Percentiles rank a stretch among this genome's conserved stretches.
Evolutionary conservation across 2,888 invertebrate species (phyloP).

Genomic region (Meteorus cinctellus): DNA sequence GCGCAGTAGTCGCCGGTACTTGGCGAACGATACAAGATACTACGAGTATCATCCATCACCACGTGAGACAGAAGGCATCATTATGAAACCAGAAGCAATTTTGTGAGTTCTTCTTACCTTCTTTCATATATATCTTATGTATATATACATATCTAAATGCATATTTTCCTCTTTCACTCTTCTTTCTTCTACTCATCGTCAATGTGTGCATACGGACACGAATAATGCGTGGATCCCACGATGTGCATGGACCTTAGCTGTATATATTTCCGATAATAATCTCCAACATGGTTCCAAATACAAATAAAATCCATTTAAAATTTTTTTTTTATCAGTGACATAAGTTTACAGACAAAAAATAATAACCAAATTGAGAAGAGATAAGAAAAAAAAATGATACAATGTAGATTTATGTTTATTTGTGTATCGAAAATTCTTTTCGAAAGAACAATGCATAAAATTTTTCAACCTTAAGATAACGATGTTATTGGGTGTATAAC

Average conservation of each 20-base stretch:
- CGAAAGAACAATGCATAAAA: background rate
- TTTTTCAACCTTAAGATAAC: background rate
- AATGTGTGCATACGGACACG: background rate
- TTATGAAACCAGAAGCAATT: slow-evolving; percentile 54
- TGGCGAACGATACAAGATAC: slow-evolving; percentile 62
- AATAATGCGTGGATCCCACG: slow-evolving; percentile 16
- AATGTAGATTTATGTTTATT: background rate
- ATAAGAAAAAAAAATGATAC: background rate
- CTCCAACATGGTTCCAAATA: slow-evolving; percentile 6
- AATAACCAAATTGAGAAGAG: background rate
- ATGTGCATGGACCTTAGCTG: slow-evolving; percentile 10
- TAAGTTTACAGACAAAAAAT: background rate
- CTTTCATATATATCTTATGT: slow-evolving; percentile 24
- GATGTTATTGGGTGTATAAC: background rate
- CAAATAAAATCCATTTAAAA: background rate
- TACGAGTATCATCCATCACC: slow-evolving; percentile 64
- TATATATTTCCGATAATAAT: slow-evolving; percentile 41
- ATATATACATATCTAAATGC: slow-evolving; percentile 2
- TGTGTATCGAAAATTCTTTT: background rate
- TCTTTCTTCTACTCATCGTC: background rate
- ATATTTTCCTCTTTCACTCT: background rate
- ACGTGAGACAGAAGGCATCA: slow-evolving; percentile 58
- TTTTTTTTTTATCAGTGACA: background rate
- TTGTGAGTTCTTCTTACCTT: slow-evolving; percentile 33
- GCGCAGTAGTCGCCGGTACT: slow-evolving; percentile 58